A percentile compares a stretch with the other conserved stretches of the same genome.
Evolutionary conservation across 2,113 vertebrate genomes (phyloP).

Genomic region (Otus sunia): DNA sequence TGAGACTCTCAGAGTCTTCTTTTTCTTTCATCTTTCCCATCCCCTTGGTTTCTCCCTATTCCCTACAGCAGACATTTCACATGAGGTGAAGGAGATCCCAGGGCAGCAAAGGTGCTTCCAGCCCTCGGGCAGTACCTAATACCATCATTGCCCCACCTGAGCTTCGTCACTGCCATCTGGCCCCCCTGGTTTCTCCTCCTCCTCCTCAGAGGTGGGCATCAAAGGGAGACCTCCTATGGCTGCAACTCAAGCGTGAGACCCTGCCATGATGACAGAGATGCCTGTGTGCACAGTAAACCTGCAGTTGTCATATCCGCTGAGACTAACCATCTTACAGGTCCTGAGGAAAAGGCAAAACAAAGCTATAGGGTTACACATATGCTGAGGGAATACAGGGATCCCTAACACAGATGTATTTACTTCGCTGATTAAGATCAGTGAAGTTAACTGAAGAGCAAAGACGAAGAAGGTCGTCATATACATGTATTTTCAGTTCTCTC

Average conservation of each 20-base stretch:
- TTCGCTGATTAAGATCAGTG: not conserved
- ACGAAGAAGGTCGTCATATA: not conserved
- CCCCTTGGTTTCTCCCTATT: not conserved
- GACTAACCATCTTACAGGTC: not conserved
- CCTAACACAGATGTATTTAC: not conserved
- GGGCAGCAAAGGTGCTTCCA: not conserved
- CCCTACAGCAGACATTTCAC: not conserved
- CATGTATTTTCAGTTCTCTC: not conserved
- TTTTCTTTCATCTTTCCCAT: not conserved
- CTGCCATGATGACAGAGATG: rapidly evolving
- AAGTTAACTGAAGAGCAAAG: not conserved
- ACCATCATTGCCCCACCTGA: rapidly evolving
- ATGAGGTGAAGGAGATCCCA: not conserved
- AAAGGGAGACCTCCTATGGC: not conserved
- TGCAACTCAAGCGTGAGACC: not conserved
- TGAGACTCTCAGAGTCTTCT: not conserved
- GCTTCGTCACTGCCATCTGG: rapidly evolving
- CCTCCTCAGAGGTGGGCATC: not conserved
- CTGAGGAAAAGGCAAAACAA: not conserved
- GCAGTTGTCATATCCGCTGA: not conserved
- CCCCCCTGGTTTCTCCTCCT: not conserved
- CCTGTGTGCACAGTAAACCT: not conserved
- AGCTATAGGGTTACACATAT: not conserved
- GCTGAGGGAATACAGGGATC: not conserved
- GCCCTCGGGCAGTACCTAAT: rapidly evolving